Base-by-base conservation (phyloP, 2,113 vertebrate species). In the Macrotus californicus region DNA sequence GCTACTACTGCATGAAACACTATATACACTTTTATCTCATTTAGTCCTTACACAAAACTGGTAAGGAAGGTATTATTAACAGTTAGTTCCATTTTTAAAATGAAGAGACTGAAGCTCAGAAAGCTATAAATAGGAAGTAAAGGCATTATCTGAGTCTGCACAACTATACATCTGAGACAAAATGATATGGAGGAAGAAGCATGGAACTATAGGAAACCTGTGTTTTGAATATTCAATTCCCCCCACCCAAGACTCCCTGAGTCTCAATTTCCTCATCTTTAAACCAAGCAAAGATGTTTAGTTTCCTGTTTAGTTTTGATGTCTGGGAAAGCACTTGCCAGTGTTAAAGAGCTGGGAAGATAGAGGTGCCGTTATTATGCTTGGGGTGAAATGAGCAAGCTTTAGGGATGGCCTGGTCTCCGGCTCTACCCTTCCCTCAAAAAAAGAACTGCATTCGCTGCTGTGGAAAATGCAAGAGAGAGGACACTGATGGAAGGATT, bases 91-190 rank as follows among this genome's bases (percentile, higher is more conserved):
- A 43, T 61, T 77, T 90, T 77, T 50, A 88, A 29, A 95, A 70
- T 16, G 24, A 92, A 96, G 19, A 95, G 88, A 64, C 3, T 86
- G 36, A 91, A 56, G 19, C 18, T 86, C 48, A 87, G 21, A 92
- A 86, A 84, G 14, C 72, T n/a, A 89, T 83, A 84, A 72, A 92
- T 56, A 50, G 31, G 36, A 92, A 95, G 80, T 36, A 96, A 95
- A 89, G 18, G 76, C 56, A 82, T 69, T 64, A 69, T 59, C 7
- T 64, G 43, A 91, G 66, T 93, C 22, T 87, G 34, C 1, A 83
- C 24, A 89, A 34, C 48, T 67, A 4, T 79, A 50, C 4, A 46
- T 61, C 59, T 69, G 26, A 67, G 59, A 89, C 56, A 90, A 83
- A 93, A 56, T 21, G 21, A 9, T 54, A 69, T 6, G 19, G 39